These are phyloP conservation scores for Carposina sasakii DNA, from an alignment of 1,140 invertebrate genomes.

Conservation along the genomic window DNA sequence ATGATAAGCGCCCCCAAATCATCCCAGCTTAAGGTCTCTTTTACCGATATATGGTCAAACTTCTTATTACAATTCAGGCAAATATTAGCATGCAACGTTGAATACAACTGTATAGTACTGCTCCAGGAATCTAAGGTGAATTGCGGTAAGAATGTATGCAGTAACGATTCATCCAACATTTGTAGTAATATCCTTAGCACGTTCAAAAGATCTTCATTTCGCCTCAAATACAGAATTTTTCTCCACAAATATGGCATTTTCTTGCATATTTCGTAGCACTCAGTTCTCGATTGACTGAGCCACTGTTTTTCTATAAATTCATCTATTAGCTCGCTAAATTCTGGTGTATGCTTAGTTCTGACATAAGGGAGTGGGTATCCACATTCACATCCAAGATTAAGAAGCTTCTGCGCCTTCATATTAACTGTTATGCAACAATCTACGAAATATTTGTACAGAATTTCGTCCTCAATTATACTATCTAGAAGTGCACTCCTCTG, in stretches of 20 bases:
- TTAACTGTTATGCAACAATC: conserved; percentile 67
- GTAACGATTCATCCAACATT: conserved; percentile 64
- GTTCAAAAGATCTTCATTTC: conserved; percentile 66
- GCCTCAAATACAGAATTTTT: conserved; percentile 63
- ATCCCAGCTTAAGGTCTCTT: conserved; percentile 64
- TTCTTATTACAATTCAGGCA: conserved; percentile 69
- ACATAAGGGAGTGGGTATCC: conserved; percentile 64
- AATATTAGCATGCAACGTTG: conserved; percentile 57
- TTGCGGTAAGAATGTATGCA: conserved; percentile 64
- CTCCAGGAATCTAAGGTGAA: conserved; percentile 68
- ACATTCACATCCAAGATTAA: conserved; percentile 60
- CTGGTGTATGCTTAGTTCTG: conserved; percentile 53
- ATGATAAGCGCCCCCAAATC: conserved; percentile 61
- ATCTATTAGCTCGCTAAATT: conserved; percentile 59
- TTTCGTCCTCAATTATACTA: conserved; percentile 51
- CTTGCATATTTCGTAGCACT: conserved; percentile 72
- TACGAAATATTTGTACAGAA: conserved; percentile 66
- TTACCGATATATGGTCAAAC: conserved; percentile 58
- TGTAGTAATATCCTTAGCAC: conserved; percentile 63
- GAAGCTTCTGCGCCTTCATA: conserved; percentile 48
- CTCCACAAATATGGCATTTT: conserved; percentile 75
- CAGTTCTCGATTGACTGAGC: conserved; percentile 54
- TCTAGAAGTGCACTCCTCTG: conserved; percentile 44
- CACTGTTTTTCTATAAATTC: conserved; percentile 67
- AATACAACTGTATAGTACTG: conserved; percentile 56